Base-by-base conservation (phyloP, 2,888 invertebrate species). In the Agonopterix alstromeriana region DNA sequence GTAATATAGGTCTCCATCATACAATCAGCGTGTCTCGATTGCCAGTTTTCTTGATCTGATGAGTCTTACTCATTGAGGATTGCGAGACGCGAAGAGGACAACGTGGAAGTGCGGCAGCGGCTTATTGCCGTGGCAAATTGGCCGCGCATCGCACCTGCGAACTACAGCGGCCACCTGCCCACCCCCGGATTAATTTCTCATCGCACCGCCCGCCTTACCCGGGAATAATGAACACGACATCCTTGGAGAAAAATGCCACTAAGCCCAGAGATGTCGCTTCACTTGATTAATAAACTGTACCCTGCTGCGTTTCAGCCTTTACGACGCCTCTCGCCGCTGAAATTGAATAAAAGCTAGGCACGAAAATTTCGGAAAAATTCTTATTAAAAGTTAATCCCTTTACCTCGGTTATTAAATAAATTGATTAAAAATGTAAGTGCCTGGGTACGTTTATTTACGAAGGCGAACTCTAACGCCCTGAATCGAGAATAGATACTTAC, bases 181-280 rank as follows among this genome's bases (percentile, higher is more conserved):
- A 58, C 42, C 67, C 70, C 65, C 65, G 83, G 87, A 86, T 87
- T 87, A 87, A 86, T 87, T 83, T 84, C 86, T 86, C 84, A 86
- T 87, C 85, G 86, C 77, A 73, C 66, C 68, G 67, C 66, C 67
- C 70, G 73, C 76, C 68, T 76, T 69, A 71, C 63, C 63, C 61
- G 67, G 69, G 77, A 74, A 81, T 83, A 88, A 88, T 85, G 86
- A 81, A 77, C 71, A 77, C 63, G 71, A 73, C 72, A 73, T 76
- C 73, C 77, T 74, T 67, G 60, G 61, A 80, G 82, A 84, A 88
- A 87, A 87, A 87, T 80, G 68, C 77, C 66, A 74, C 72, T 74
- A 73, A 77, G 73, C 75, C 72, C 65, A 62, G 65, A 71, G 68
- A 74, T 73, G 72, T 72, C 74, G 63, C 67, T 75, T 60, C 56